Evolutionary conservation across 1,140 invertebrate species (phyloP).

Genomic region (Atopsyche davidsoni): DNA sequence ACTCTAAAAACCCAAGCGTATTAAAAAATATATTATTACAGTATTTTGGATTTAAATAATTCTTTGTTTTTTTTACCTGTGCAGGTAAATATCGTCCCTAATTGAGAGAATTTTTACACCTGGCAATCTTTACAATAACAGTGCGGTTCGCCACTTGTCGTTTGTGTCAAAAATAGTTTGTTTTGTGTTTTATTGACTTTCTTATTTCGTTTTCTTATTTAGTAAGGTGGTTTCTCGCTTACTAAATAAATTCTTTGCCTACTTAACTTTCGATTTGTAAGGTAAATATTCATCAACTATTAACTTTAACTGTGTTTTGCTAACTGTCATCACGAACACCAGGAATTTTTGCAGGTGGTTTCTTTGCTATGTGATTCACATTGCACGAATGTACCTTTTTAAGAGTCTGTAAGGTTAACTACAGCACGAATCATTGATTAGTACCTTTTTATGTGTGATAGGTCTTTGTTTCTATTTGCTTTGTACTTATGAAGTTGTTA

Average conservation of each 20-base stretch:
- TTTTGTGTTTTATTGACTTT: slow-evolving; percentile 24
- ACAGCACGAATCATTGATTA: no score
- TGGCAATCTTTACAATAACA: slow-evolving; percentile 12
- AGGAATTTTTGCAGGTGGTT: slow-evolving; percentile 21
- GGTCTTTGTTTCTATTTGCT: no score
- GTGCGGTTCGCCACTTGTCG: slow-evolving; percentile 19
- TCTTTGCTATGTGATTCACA: slow-evolving; percentile 17
- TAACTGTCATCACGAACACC: slow-evolving; percentile 19
- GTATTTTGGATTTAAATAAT: no score
- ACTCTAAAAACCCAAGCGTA: no score
- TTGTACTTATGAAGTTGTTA: no score
- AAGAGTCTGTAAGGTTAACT: slow-evolving; percentile 16
- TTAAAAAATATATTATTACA: no score
- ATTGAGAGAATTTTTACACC: neutral
- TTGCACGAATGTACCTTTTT: slow-evolving; percentile 6
- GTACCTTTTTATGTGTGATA: no score
- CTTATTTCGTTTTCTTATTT: slow-evolving; percentile 7
- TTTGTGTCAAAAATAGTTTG: slow-evolving; percentile 29
- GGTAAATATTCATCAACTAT: neutral
- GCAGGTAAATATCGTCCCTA: no score
- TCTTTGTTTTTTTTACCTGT: no score
- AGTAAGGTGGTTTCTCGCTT: neutral
- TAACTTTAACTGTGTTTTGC: neutral
- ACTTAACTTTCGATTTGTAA: no score
- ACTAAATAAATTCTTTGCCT: no score